These are phyloP conservation scores for Acrossocheilus wenchowensis DNA, from an alignment of 2,797 vertebrate species.

Conservation along the genomic window DNA sequence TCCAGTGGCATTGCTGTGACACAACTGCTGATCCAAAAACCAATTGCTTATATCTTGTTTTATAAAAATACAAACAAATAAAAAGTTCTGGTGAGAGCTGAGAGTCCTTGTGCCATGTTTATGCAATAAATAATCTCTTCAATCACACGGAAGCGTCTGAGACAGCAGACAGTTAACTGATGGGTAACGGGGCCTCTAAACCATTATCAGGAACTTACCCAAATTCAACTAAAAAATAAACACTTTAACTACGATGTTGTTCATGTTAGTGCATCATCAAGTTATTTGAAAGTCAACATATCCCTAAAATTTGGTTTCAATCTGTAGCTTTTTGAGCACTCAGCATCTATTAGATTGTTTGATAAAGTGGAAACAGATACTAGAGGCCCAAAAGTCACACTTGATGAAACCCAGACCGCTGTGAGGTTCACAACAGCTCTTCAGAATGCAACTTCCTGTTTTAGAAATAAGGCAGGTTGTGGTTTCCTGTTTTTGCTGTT, in stretches of 20 bases:
- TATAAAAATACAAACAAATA: neutral
- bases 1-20: neutral
- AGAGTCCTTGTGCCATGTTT: slow-evolving; percentile 3
- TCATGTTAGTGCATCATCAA: neutral
- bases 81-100: neutral
- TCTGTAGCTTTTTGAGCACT: neutral
- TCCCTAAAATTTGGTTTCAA: neutral
- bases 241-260: neutral
- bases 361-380: neutral
- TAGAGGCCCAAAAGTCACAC: slow-evolving; percentile 21
- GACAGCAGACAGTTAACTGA: neutral
- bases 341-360: neutral
- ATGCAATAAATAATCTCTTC: neutral
- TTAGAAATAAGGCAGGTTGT: slow-evolving; percentile 55
- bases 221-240: neutral
- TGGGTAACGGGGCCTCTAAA: neutral
- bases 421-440: slow-evolving; percentile 56
- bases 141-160: neutral
- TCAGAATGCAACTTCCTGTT: slow-evolving; percentile 64
- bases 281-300: neutral
- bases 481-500: slow-evolving; percentile 72
- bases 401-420: slow-evolving; percentile 15
- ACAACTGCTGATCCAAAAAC: slow-evolving; percentile 3
- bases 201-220: neutral
- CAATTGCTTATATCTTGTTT: slow-evolving; percentile 15